Percentiles rank a stretch among this genome's conserved stretches.
Evolutionary conservation across 2,113 vertebrate genomes (phyloP).

Genomic region (Sisor rabdophorus): DNA sequence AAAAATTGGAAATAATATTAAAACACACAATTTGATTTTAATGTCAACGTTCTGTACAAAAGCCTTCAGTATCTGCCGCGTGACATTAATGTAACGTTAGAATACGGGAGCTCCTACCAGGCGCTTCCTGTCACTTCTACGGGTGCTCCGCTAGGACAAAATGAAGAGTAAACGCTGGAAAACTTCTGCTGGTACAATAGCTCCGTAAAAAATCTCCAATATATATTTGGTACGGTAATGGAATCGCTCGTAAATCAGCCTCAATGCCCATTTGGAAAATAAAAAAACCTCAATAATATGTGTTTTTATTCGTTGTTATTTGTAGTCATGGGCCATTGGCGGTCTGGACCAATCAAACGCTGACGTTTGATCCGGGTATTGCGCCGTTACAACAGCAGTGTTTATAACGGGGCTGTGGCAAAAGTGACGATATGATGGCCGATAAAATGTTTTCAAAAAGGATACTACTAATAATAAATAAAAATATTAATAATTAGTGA

Average conservation of each 20-base stretch:
- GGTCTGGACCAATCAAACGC: constrained; percentile 1
- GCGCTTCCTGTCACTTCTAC: constrained; percentile 14
- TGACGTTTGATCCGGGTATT: not conserved
- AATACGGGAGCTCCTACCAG: not conserved
- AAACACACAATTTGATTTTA: not conserved
- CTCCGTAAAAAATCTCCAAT: not conserved
- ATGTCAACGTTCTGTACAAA: not conserved
- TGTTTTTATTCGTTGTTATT: too few species aligned
- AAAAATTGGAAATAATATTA: not conserved
- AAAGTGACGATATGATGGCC: not conserved
- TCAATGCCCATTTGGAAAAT: too few species aligned
- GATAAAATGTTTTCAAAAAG: not conserved
- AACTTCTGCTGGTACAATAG: not conserved
- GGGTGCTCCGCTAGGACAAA: constrained; percentile 41
- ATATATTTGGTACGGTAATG: not conserved
- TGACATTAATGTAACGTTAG: not conserved
- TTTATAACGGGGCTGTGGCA: not conserved
- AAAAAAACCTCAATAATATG: too few species aligned
- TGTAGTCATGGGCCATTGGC: not conserved
- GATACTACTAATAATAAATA: too few species aligned
- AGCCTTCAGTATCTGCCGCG: not conserved
- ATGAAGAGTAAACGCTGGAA: not conserved
- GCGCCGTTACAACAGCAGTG: too few species aligned
- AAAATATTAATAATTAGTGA: too few species aligned
- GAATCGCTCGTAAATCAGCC: not conserved